Base-by-base conservation (phyloP, 2,113 vertebrate species). In the Notothenia coriiceps region DNA sequence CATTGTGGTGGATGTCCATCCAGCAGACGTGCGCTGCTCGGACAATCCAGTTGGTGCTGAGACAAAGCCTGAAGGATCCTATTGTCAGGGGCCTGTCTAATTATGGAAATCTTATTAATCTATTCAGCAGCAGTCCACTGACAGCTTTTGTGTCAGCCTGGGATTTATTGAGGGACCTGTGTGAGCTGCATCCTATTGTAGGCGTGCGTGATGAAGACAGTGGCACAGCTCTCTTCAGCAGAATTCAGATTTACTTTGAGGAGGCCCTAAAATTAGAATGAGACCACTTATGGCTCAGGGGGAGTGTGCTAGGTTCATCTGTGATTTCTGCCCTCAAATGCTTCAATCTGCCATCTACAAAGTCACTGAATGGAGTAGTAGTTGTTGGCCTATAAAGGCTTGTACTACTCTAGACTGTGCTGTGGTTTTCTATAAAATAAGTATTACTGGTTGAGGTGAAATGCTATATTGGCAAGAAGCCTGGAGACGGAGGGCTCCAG, bases 71-170 rank as follows among this genome's bases (percentile, higher is more conserved):
- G 84, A 95, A 79, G 96, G 96, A 97, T 97, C 96, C 96, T 86
- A 97, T 98, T 98, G 97, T 99, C 94, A 91, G 87, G 70, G 84
- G 86, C 81, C 92, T 95, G 94, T 94, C 96, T 96, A 94, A 97
- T 98, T 96, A 97, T 97, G 97, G 97, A 98, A 97, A 99, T 97
- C 97, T 96, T 96, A 97, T 98, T 97, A 98, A 98, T 98, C 97
- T 97, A 97, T 98, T 97, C 94, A 93, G 89, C 86, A 84, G 91
- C 87, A 90, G 88, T 89, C 91, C 84, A 88, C 93, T 91, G 91
- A 92, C 92, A 91, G 93, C 93, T 92, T 95, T 95, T 95, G 94
- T 94, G 91, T 87, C 63, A 49, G 82, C 87, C 91, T 87, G 91
- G 93, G 94, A 95, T 94, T 95, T 94, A 95, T 93, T 87, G 92